Conservation (phyloP, 2,888 invertebrate species). For the Abrostola tripartita region DNA sequence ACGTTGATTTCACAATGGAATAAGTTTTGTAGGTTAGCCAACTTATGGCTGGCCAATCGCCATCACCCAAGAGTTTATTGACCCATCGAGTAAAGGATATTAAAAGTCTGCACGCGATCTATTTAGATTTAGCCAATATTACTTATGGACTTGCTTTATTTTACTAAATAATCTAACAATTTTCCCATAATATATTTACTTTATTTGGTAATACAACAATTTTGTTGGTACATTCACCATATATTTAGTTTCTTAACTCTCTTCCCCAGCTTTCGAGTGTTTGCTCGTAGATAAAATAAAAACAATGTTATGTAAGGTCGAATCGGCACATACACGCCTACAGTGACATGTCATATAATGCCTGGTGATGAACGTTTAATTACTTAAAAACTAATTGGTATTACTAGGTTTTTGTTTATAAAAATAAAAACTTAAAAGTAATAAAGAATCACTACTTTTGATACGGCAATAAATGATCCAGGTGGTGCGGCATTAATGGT, state of each 20-base stretch:
- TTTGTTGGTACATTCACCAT: too few relatives aligned
- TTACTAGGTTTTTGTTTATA: background rate
- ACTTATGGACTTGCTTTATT: slow-evolving; percentile 16
- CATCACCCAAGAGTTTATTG: slow-evolving; percentile 54
- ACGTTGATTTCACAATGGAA: slow-evolving; percentile 35
- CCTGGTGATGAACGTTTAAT: background rate
- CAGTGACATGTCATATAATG: background rate
- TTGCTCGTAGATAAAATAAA: too few relatives aligned
- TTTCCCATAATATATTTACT: background rate
- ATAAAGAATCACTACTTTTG: background rate
- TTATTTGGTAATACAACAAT: too few relatives aligned
- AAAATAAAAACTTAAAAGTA: background rate
- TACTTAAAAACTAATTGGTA: background rate
- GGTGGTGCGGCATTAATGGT: slow-evolving; percentile 21
- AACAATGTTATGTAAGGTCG: too few relatives aligned
- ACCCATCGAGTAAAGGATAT: slow-evolving; percentile 55
- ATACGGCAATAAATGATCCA: slow-evolving; percentile 6
- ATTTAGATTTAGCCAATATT: slow-evolving; percentile 36
- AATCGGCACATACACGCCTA: too few relatives aligned
- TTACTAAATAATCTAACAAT: slow-evolving; percentile 1
- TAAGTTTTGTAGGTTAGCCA: slow-evolving; percentile 36
- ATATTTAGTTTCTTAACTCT: too few relatives aligned
- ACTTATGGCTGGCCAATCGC: slow-evolving; percentile 25
- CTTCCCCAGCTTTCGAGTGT: too few relatives aligned
- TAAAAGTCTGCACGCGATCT: slow-evolving; percentile 52